phyloP scores from a whole-genome alignment of 1,140 invertebrate species.

The Caligus rogercresseyi region DNA sequence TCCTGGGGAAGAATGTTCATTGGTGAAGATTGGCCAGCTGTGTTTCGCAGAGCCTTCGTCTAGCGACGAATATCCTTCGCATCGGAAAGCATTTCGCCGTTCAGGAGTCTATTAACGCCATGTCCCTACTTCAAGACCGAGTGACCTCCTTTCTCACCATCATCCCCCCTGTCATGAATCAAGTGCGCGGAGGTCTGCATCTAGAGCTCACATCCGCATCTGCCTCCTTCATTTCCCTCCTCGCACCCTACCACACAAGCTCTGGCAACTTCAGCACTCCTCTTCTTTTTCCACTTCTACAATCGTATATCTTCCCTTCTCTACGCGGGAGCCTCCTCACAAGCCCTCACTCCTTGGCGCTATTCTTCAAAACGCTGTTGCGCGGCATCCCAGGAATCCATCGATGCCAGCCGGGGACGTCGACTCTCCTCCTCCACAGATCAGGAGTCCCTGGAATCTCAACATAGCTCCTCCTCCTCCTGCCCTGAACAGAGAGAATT shows the following conservation, averaged over 20 bases:
- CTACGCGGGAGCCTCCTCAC: constrained; percentile 2
- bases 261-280: constrained; percentile 10
- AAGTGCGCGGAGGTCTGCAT: background rate
- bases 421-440: constrained; percentile 5
- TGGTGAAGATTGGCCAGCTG: background rate
- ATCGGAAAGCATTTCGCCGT: background rate
- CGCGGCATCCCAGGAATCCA: no score
- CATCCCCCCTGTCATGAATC: background rate
- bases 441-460: background rate
- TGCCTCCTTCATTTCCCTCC: background rate
- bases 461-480: background rate
- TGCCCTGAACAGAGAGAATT: constrained; percentile 5
- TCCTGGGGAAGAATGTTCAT: background rate
- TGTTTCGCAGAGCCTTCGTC: background rate
- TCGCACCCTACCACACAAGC: constrained; percentile 8
- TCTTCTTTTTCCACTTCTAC: constrained; percentile 1
- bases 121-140: constrained; percentile 10
- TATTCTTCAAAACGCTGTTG: no score
- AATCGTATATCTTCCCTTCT: constrained; percentile 1
- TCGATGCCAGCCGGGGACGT: background rate
- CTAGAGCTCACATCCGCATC: constrained; percentile 1
- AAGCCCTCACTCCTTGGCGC: constrained; percentile 1
- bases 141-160: constrained; percentile 5
- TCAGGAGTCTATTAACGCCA: background rate
- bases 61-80: background rate